Conservation (phyloP, 2,888 invertebrate species). For the Leucania comma region DNA sequence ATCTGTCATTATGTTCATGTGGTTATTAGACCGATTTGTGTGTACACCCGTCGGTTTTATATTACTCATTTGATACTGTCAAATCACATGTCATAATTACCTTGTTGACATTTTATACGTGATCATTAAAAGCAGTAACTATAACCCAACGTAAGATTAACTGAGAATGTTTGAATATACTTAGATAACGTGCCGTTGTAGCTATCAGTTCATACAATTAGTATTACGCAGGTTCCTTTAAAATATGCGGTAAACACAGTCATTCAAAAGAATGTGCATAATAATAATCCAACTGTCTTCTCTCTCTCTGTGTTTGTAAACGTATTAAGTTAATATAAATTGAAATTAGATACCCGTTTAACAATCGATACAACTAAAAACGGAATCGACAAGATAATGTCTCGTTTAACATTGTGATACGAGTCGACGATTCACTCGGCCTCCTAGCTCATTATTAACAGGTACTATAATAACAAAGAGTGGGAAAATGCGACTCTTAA, state of each 20-base stretch:
- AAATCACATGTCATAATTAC: slow-evolving; percentile 54
- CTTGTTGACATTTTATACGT: slow-evolving; percentile 49
- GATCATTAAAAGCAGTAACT: slow-evolving; percentile 46
- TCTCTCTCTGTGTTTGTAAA: slow-evolving; percentile 17
- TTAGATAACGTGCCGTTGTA: slow-evolving; percentile 28
- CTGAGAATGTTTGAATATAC: slow-evolving; percentile 40
- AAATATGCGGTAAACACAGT: slow-evolving; percentile 46
- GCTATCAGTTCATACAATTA: slow-evolving; percentile 44
- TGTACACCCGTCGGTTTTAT: slow-evolving; percentile 36
- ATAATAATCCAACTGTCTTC: slow-evolving; percentile 20
- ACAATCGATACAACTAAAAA: slow-evolving; percentile 12
- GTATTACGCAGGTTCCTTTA: slow-evolving; percentile 38
- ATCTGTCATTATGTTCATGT: slow-evolving; percentile 47
- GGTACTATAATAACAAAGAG: slow-evolving; percentile 7
- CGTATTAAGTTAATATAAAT: slow-evolving; percentile 8
- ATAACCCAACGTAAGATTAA: slow-evolving; percentile 24
- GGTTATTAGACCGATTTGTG: slow-evolving; percentile 49
- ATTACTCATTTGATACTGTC: slow-evolving; percentile 42
- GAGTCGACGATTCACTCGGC: slow-evolving; percentile 1
- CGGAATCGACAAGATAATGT: not conserved
- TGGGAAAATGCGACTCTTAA: slow-evolving; percentile 18
- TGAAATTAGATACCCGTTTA: slow-evolving; percentile 13
- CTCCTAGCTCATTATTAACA: slow-evolving; percentile 2
- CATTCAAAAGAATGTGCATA: slow-evolving; percentile 50
- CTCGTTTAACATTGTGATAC: slow-evolving; percentile 9